These are phyloP conservation scores for Leiothrix lutea DNA, from an alignment of 2,113 vertebrate species.

Conservation along the genomic window DNA sequence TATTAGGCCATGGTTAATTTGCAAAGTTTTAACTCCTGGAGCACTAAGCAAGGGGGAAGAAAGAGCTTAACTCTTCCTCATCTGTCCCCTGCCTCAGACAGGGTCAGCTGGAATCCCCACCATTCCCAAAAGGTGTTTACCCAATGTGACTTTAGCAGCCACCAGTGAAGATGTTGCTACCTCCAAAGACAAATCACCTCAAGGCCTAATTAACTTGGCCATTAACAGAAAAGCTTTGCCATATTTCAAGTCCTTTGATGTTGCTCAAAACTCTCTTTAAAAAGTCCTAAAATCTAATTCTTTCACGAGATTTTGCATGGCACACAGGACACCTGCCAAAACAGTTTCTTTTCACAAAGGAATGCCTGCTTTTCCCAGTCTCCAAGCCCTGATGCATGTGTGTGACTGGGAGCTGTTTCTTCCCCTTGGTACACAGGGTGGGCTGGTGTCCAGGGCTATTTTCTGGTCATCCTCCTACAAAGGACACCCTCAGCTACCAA, in stretches of 20 bases:
- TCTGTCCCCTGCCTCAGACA: neutral
- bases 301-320: neutral
- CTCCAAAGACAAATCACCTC: neutral
- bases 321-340: neutral
- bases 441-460: neutral
- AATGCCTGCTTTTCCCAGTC: neutral
- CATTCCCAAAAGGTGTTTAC: neutral
- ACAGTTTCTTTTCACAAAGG: neutral
- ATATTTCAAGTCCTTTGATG: neutral
- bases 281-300: neutral
- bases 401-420: neutral
- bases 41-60: neutral
- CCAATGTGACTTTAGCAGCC: neutral
- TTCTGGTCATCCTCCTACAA: neutral
- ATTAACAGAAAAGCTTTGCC: neutral
- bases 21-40: neutral
- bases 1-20: neutral
- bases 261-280: neutral
- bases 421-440: accelerated
- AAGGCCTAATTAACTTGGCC: neutral
- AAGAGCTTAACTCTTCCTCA: neutral
- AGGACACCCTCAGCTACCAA: neutral
- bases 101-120: neutral
- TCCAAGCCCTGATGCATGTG: neutral
- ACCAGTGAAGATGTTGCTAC: neutral